Conservation (phyloP, 2,797 vertebrate species). For the Limosa lapponica region DNA sequence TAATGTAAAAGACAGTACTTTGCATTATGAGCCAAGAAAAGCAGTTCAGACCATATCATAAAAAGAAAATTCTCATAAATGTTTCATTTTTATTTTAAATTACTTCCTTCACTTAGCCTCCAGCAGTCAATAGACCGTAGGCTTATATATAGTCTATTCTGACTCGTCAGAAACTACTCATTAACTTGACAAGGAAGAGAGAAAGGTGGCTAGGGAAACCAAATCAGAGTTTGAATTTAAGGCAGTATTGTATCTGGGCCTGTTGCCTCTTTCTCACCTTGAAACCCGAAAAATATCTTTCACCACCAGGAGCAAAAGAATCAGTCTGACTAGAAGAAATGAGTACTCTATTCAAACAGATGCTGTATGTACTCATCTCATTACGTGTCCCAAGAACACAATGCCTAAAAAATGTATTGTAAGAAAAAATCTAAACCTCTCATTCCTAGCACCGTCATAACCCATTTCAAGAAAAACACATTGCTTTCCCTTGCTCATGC, state of each 20-base stretch:
- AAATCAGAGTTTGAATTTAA: neutral
- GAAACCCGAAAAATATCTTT: neutral
- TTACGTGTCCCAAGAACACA: neutral
- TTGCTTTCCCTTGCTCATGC: neutral
- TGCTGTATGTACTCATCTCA: neutral
- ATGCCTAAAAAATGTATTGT: neutral
- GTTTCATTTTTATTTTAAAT: neutral
- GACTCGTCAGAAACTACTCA: neutral
- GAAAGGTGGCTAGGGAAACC: neutral
- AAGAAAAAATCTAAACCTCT: neutral
- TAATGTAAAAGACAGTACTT: neutral
- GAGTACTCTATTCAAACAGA: neutral
- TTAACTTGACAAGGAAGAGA: neutral
- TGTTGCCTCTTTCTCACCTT: neutral
- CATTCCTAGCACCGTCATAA: neutral
- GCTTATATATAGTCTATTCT: neutral
- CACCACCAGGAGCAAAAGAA: neutral
- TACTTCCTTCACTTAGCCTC: slow-evolving; percentile 16
- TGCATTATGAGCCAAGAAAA: slow-evolving; percentile 4
- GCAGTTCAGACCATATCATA: neutral
- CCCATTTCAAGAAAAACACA: slow-evolving; percentile 45
- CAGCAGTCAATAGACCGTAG: neutral
- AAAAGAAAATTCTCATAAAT: slow-evolving; percentile 45
- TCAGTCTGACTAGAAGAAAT: neutral
- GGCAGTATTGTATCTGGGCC: neutral